Percentiles rank a stretch among this genome's conserved stretches.
phyloP scores from a whole-genome alignment of 2,113 vertebrate species.

The Rynchops niger region DNA sequence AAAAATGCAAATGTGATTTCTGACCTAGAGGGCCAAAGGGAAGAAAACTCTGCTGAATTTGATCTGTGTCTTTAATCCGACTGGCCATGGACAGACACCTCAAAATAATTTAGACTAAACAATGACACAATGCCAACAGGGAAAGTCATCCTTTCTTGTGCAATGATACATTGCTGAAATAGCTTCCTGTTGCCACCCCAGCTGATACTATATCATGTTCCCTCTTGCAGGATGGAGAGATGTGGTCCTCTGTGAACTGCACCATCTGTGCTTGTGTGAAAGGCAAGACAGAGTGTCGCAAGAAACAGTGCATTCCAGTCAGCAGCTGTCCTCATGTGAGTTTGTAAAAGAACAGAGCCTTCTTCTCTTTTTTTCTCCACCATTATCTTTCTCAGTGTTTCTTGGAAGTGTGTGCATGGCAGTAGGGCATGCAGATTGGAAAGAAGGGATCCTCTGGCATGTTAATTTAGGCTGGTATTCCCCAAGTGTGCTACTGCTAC shows the following conservation, averaged over 20 bases:
- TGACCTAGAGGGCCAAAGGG: not conserved
- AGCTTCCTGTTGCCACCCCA: conserved; percentile 17
- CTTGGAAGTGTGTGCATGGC: not conserved
- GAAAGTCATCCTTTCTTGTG: conserved; percentile 27
- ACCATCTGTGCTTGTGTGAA: conserved; percentile 91
- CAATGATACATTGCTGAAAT: conserved; percentile 32
- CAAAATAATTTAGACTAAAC: conserved; percentile 46
- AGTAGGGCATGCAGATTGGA: not conserved
- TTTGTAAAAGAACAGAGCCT: not conserved
- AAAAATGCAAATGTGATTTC: not conserved
- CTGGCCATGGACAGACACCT: not conserved
- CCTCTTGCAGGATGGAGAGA: conserved; percentile 89
- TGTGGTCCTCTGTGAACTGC: conserved; percentile 96
- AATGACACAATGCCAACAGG: not conserved
- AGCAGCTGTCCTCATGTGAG: conserved; percentile 93
- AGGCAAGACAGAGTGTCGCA: conserved; percentile 88
- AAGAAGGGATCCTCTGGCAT: not conserved
- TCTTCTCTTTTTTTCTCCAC: not conserved
- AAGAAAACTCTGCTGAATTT: conserved; percentile 11
- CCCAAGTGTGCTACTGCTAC: not conserved
- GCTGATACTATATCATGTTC: conserved; percentile 54
- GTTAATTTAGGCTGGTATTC: not conserved
- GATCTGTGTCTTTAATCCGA: not conserved
- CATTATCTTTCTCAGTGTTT: not conserved
- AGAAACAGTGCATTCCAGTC: conserved; percentile 91